A percentile compares a stretch with the other conserved stretches of the same genome.
phyloP scores from a whole-genome alignment of 2,888 invertebrate genomes.

The Eremobia ochroleuca region DNA sequence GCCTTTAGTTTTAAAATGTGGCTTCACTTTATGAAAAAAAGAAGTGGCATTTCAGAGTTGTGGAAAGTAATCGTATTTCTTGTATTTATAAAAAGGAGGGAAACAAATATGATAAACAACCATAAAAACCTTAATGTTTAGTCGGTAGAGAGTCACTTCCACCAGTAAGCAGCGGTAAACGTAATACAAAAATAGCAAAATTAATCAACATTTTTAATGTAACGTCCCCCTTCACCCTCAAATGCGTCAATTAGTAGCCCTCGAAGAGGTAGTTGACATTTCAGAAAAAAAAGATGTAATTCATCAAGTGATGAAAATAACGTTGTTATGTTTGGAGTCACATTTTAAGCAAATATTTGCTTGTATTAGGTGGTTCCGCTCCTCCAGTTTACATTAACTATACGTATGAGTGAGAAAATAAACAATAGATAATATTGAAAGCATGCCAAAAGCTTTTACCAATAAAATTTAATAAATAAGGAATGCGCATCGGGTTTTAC shows the following conservation, averaged over 20 bases:
- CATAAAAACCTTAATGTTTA: background rate
- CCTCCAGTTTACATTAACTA: too few relatives aligned
- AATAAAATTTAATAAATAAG: too few relatives aligned
- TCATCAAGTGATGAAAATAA: too few relatives aligned
- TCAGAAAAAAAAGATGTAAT: too few relatives aligned
- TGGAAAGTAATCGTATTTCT: background rate
- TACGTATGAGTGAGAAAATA: too few relatives aligned
- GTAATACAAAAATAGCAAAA: background rate
- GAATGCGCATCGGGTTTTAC: too few relatives aligned
- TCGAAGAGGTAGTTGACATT: slow-evolving; percentile 10
- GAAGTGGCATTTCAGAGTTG: slow-evolving; percentile 12
- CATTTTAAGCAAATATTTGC: too few relatives aligned
- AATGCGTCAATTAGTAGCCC: slow-evolving; percentile 35
- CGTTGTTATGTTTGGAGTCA: too few relatives aligned
- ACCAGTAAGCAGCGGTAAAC: background rate
- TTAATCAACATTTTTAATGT: slow-evolving; percentile 25
- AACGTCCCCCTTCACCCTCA: slow-evolving; percentile 5
- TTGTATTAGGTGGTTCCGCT: too few relatives aligned
- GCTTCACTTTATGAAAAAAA: slow-evolving; percentile 11
- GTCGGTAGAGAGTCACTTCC: background rate
- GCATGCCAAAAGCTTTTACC: too few relatives aligned
- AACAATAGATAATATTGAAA: too few relatives aligned
- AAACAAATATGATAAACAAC: background rate
- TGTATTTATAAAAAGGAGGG: slow-evolving; percentile 7
- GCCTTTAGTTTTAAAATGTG: slow-evolving; percentile 13